A percentile compares a stretch with the other conserved stretches of the same genome.
phyloP scores from a whole-genome alignment of 2,797 vertebrate genomes.

The Hoplostethus atlanticus region DNA sequence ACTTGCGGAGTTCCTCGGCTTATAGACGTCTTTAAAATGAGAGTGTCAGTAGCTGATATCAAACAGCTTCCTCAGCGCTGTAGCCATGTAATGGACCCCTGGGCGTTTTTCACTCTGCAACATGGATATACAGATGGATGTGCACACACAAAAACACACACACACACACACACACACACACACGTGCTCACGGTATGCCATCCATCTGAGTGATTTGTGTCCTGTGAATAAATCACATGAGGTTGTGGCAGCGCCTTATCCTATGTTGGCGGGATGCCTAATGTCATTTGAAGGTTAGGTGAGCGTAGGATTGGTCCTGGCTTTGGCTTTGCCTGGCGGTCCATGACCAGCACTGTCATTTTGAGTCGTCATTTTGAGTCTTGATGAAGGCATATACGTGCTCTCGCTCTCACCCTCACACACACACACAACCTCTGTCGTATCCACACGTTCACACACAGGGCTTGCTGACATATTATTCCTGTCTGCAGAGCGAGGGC shows the following conservation, averaged over 20 bases:
- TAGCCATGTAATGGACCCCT: neutral
- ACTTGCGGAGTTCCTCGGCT: conserved; percentile 14
- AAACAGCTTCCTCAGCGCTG: conserved; percentile 19
- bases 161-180: conserved; percentile 19
- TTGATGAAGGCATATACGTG: conserved; percentile 37
- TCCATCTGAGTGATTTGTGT: conserved; percentile 80
- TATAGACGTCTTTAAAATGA: conserved; percentile 33
- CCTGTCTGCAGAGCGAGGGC: conserved; percentile 41
- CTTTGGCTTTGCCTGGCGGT: conserved; percentile 12
- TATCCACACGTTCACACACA: conserved; percentile 44
- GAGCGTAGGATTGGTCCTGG: conserved; percentile 58
- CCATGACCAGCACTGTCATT: conserved; percentile 37
- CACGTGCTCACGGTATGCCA: conserved; percentile 37
- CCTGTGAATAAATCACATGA: conserved; percentile 78
- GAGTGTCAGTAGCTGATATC: conserved; percentile 22
- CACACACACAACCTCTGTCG: conserved; percentile 26
- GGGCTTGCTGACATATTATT: conserved; percentile 70
- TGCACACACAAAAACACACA: neutral
- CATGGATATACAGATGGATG: neutral
- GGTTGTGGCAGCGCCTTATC: conserved; percentile 67
- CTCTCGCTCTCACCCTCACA: conserved; percentile 14
- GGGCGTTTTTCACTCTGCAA: neutral
- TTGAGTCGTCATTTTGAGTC: conserved; percentile 58
- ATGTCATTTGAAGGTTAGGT: conserved; percentile 84
- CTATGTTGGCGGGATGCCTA: conserved; percentile 63